A percentile compares a stretch with the other conserved stretches of the same genome.
phyloP scores from a whole-genome alignment of 2,888 invertebrate genomes.

The Acanthosepion esculentum region DNA sequence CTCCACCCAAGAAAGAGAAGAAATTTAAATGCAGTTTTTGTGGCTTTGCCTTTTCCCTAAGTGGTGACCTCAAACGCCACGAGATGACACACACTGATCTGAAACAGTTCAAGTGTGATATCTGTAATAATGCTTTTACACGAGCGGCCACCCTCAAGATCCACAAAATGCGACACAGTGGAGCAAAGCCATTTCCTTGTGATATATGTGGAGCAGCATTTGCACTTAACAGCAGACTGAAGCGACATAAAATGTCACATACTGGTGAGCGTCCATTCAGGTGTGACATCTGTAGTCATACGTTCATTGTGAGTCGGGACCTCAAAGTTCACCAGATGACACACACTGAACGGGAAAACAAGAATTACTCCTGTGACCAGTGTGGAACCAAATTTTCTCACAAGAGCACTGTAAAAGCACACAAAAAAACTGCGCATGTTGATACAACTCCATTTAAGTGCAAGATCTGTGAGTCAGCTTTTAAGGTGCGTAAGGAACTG shows the following conservation, averaged over 20 bases:
- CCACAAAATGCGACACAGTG: conserved; percentile 18
- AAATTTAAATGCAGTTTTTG: background rate
- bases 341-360: background rate
- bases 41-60: background rate
- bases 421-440: background rate
- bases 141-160: background rate
- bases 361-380: background rate
- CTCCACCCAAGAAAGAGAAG: background rate
- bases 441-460: background rate
- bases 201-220: background rate
- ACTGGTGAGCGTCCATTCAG: background rate
- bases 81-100: background rate
- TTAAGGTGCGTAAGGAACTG: background rate
- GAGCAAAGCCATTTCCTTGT: background rate
- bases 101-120: background rate
- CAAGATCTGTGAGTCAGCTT: background rate
- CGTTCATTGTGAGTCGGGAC: background rate
- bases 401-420: background rate
- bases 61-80: background rate
- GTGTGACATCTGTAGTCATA: background rate
- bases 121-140: background rate
- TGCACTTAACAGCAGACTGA: background rate
- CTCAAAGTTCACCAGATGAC: background rate
- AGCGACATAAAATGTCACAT: background rate
- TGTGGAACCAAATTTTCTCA: background rate